Evolutionary conservation across 2,888 invertebrate species (phyloP), one percentile per base, ranked within the genome.

Genomic region (Thera obeliscata): DNA sequence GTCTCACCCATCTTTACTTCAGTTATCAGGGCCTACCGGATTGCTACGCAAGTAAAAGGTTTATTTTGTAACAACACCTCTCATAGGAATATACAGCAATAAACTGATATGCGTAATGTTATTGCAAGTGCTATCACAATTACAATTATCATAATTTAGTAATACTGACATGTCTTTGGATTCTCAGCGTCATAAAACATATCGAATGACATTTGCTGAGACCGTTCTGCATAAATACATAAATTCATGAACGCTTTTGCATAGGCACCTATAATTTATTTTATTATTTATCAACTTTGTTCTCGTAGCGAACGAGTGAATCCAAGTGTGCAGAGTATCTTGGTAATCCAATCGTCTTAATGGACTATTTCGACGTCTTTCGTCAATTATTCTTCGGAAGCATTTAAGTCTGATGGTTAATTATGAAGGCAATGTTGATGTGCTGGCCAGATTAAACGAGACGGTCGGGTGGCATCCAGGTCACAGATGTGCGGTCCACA

Each of bases 391-490:
- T 70, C 72, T 70, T 66, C 66, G 62, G 55, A 72, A 73, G 64
- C 69, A 69, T 70, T 68, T 73, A 67, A 66, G 71, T 70, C 66
- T 72, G 70, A 69, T 75, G 69, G 71, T 71, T 70, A 74, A 73
- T 72, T 73, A 75, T 68, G 63, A 67, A 52, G 62, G 68, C 72
- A 73, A 81, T 81, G 86, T 86, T 89, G 87, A 90, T 89, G 87
- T 88, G 88, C 88, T 85, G 83, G 83, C 81, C 85, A 90, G 87
- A 89, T 89, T 88, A 88, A 85, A 76, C 78, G 89, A 84, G 85
- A 87, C 85, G 90, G 87, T 87, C 83, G 80, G 82, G 78, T 87
- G 86, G 89, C 86, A 92, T 87, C 82, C 87, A 89, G 91, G 91
- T 84, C 92, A 86, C 88, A 88, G 83, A 80, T 89, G 89, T 82